Evolutionary conservation across 2,113 vertebrate genomes (phyloP).

Genomic region (Strigops habroptila): DNA sequence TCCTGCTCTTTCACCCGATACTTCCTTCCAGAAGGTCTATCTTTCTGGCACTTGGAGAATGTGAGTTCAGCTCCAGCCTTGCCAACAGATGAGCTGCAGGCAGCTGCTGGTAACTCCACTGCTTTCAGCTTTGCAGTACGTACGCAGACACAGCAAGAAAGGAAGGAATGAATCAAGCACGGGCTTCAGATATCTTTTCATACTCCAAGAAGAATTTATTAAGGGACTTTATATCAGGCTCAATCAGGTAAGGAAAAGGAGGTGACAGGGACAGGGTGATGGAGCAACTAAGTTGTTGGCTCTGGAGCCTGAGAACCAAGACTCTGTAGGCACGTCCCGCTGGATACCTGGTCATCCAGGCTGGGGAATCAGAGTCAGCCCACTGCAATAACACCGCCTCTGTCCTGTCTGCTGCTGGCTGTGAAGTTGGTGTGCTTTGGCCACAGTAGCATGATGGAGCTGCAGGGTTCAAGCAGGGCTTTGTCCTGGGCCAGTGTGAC

Average conservation of each 20-base stretch:
- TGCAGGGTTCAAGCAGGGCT: background rate
- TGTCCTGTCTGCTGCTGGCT: background rate
- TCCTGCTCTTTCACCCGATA: conserved; percentile 49
- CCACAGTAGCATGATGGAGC: background rate
- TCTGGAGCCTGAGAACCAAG: background rate
- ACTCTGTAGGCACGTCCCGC: background rate
- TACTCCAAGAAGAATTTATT: background rate
- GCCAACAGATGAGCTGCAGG: conserved; percentile 46
- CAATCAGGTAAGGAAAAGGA: background rate
- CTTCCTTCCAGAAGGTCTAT: conserved; percentile 43
- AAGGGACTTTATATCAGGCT: background rate
- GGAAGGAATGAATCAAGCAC: background rate
- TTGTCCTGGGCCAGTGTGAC: background rate
- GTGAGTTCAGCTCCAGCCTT: conserved; percentile 43
- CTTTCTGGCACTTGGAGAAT: conserved; percentile 60
- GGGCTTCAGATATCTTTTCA: background rate
- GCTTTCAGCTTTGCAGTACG: background rate
- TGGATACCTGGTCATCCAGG: background rate
- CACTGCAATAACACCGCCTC: background rate
- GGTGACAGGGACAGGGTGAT: background rate
- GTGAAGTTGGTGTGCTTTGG: background rate
- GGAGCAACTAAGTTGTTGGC: background rate
- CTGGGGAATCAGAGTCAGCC: background rate
- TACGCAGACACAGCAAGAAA: background rate
- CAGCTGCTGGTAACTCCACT: conserved; percentile 23